These are phyloP conservation scores for Leptopilina syphax DNA, from an alignment of 2,888 invertebrate genomes.

Conservation along the genomic window DNA sequence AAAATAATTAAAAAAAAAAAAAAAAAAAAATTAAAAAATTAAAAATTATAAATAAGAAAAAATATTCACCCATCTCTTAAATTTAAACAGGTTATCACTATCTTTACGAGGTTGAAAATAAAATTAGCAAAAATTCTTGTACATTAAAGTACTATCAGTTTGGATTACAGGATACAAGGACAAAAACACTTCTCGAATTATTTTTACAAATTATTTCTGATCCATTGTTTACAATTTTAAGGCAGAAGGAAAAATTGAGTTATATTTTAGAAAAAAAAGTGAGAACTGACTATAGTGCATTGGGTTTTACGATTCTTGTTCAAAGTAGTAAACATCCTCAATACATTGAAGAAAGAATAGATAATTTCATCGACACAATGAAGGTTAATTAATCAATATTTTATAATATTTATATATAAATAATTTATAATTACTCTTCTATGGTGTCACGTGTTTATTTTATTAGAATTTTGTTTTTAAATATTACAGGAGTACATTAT, in stretches of 20 bases:
- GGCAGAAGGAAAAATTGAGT: conserved; percentile 95
- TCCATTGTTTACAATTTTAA: conserved; percentile 92
- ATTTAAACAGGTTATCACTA: conserved; percentile 82
- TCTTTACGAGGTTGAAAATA: conserved; percentile 87
- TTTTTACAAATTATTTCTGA: conserved; percentile 93
- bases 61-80: conserved; percentile 65
- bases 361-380: conserved; percentile 88
- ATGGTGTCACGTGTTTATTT: too few relatives aligned
- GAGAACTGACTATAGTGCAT: conserved; percentile 86
- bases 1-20: conserved; percentile 84
- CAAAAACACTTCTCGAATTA: conserved; percentile 90
- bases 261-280: conserved; percentile 93
- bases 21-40: too few relatives aligned
- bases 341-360: conserved; percentile 91
- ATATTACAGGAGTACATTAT: conserved; percentile 76
- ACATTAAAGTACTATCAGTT: conserved; percentile 93
- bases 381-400: conserved; percentile 78
- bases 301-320: conserved; percentile 87
- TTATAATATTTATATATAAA: not conserved
- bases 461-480: too few relatives aligned
- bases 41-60: conserved; percentile 74
- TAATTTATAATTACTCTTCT: conserved; percentile 78
- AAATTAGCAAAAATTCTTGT: conserved; percentile 93
- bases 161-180: conserved; percentile 84
- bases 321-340: conserved; percentile 89